Evolutionary conservation across 2,797 vertebrate species (phyloP), one percentile per base, ranked within the genome.

Genomic region (Sebastes paucispinis): DNA sequence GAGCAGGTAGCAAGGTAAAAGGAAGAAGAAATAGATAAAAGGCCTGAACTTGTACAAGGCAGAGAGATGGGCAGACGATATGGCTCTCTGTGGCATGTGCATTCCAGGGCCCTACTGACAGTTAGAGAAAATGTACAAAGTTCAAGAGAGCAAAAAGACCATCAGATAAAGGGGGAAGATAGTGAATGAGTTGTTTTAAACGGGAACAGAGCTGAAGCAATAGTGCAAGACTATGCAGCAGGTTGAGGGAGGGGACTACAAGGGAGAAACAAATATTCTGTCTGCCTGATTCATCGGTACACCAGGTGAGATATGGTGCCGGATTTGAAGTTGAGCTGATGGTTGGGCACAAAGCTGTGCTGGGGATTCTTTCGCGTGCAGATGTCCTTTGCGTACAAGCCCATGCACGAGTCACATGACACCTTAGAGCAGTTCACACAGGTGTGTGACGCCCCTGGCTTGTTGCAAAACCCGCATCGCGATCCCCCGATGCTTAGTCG

Each of bases 371-470:
- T 99, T 77, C 97, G 96, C 69, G 97, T 98, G 94, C 98, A 99
- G n/a, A 96, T 92, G 90, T 99, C 98, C 0, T 96, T 97, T 75
- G 96, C 96, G 85, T 99, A 99, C 80, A 97, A 96, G 69, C 87
- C 92, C 94, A 97, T 97, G 95, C 98, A 99, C 60, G 94, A 55
- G 89, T 98, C 97, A 65, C 98, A 99, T 4, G 98, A 99, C 79
- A 99, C 97, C 90, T 99, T 99, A 3, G 98, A 99, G 94, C 98
- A 99, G 92, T 98, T 97, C n/a, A 98, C 96, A 86, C 98, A 99
- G 64, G 98, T 99, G 94, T 98, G 96, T 8, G 97, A 91, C 8
- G 98, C 98, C 9, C 97, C 97, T 0, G 96, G 91, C 71, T 98
- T 97, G 94, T 99, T 99, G 93, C 98, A 99, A 90, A 99, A 99